Evolutionary conservation across 2,888 invertebrate genomes (phyloP), one percentile per base, ranked within the genome.

Genomic region (Panopea generosa): DNA sequence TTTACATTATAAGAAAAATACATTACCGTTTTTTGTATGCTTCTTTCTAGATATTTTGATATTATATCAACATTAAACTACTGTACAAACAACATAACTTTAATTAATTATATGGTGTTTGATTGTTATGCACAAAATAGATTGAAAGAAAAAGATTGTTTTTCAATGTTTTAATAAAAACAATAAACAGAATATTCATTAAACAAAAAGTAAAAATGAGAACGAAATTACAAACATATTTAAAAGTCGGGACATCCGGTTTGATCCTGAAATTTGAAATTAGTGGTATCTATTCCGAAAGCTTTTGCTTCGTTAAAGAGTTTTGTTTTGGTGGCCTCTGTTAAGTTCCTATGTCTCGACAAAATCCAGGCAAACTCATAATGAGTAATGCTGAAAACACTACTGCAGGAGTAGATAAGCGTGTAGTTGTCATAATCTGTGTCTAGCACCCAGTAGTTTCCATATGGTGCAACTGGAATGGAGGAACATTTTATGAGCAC

Each of bases 291-390:
- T 16, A 85, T 79, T 0, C 83, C 80, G 7, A 62, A 78, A n/a
- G 63, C 62, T 29, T 66, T 70, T 0, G 81, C 72, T 26, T 83
- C 77, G 7, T 47, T 53, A 27, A 68, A 82, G 2, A 85, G 66
- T 77, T 78, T 83, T 2, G 66, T 71, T 26, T 77, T 71, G 2
- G 69, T 72, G 1, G 43, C 74, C 20, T 74, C 77, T 2, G 80
- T 70, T 2, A 87, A 57, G 24, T 77, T 73, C 24, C 77, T 82
- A 40, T 80, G 71, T 60, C 87, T 62, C 6, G 84, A 69, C 14
- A 87, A 75, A 38, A 87, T 84, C 86, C 86, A 87, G 16, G 82
- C 86, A 63, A 85, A 86, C 73, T 87, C 84, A 63, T 75, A 83
- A 66, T 87, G 85, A 16, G 83, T 82, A 22, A 85, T 18, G 11